Conservation (phyloP, 2,797 vertebrate species). For the Taeniopygia guttata region DNA sequence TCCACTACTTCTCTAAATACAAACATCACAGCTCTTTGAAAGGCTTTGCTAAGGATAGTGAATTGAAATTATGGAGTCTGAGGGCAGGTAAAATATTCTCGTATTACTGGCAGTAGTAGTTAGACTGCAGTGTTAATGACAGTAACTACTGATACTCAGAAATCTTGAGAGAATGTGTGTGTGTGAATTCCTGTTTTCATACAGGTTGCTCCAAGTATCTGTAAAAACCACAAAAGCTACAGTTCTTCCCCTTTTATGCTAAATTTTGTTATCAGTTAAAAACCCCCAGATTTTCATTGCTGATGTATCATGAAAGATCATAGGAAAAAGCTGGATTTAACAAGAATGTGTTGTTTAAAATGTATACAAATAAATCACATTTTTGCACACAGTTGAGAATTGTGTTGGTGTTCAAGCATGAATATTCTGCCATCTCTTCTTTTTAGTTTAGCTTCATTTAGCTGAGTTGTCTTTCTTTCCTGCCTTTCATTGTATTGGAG, state of each 20-base stretch:
- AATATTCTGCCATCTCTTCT: background rate
- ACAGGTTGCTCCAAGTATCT: background rate
- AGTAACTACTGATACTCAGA: background rate
- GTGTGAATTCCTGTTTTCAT: background rate
- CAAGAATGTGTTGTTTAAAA: background rate
- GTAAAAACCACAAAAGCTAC: background rate
- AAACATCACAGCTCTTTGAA: background rate
- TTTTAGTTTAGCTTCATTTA: background rate
- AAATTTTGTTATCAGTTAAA: background rate
- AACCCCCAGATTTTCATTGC: background rate
- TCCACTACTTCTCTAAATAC: background rate
- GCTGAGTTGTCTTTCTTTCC: background rate
- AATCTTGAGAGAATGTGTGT: too few species aligned
- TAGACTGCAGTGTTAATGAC: background rate
- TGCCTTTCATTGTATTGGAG: background rate
- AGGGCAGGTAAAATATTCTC: background rate
- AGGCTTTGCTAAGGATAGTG: background rate
- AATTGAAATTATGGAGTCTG: background rate
- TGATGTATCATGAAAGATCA: background rate
- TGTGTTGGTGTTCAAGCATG: background rate
- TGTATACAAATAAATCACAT: background rate
- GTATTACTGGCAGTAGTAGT: background rate
- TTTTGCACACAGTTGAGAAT: background rate
- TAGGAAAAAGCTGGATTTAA: background rate
- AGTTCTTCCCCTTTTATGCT: background rate